A percentile compares a stretch with the other conserved stretches of the same genome.
phyloP scores from a whole-genome alignment of 2,797 vertebrate genomes.

The Enteromius thamalakanensis region DNA sequence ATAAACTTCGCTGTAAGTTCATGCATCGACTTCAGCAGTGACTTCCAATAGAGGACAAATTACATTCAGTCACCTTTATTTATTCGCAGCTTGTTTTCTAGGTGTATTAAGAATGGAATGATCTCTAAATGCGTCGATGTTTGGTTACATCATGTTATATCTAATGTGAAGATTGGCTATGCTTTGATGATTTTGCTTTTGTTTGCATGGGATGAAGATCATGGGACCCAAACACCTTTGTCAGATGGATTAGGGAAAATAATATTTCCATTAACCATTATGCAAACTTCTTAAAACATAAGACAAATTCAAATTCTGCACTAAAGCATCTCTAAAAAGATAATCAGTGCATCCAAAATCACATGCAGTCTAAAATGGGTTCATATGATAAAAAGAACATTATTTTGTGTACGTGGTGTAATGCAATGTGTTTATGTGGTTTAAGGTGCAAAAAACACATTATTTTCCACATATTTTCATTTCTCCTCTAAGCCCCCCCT shows the following conservation, averaged over 20 bases:
- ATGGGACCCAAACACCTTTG: not conserved
- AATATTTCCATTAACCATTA: not conserved
- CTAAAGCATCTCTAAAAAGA: not conserved
- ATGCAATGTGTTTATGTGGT: too few relatives aligned
- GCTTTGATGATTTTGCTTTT: not conserved
- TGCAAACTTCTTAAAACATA: not conserved
- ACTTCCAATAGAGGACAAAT: not conserved
- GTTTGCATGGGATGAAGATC: not conserved
- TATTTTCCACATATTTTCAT: too few relatives aligned
- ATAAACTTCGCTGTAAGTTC: constrained; percentile 96
- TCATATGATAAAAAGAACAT: too few relatives aligned
- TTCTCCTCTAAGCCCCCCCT: too few relatives aligned
- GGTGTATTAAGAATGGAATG: not conserved
- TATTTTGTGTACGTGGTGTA: too few relatives aligned
- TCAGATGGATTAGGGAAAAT: not conserved
- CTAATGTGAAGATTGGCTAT: not conserved
- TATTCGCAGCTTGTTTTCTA: not conserved
- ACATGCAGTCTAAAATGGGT: too few relatives aligned
- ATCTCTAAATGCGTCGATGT: not conserved
- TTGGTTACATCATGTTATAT: not conserved
- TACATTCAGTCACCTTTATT: not conserved
- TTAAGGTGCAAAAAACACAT: too few relatives aligned
- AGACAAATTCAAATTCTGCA: not conserved
- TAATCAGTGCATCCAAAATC: not conserved
- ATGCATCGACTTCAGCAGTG: not conserved